phyloP scores from a whole-genome alignment of 2,888 invertebrate genomes.

The Tenodera sinensis region DNA sequence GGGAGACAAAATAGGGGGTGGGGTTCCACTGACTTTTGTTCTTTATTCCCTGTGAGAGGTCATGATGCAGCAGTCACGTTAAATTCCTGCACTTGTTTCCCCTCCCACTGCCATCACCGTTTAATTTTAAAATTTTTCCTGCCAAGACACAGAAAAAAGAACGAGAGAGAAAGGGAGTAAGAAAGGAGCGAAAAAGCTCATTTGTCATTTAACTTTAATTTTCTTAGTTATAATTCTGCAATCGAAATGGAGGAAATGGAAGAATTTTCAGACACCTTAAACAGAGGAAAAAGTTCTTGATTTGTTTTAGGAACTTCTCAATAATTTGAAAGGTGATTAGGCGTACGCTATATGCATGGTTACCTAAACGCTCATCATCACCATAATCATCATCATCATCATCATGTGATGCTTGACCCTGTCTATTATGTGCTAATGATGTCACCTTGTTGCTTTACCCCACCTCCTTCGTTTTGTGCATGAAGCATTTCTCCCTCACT shows the following conservation, averaged over 20 bases:
- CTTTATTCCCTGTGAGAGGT: neutral
- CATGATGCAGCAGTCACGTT: neutral
- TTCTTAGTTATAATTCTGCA: constrained; percentile 27
- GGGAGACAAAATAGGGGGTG: neutral
- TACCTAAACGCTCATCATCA: too few relatives aligned
- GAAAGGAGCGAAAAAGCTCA: neutral
- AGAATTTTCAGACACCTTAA: constrained; percentile 18
- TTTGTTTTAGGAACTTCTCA: neutral
- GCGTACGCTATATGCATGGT: neutral
- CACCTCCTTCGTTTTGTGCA: too few relatives aligned
- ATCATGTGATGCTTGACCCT: too few relatives aligned
- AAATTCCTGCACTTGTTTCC: neutral
- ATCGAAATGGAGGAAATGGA: constrained; percentile 25
- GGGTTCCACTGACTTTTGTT: neutral
- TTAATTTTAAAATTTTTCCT: constrained; percentile 26
- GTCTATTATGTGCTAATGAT: too few relatives aligned
- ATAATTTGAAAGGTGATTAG: neutral
- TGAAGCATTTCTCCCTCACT: too few relatives aligned
- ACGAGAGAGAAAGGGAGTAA: neutral
- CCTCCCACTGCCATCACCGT: constrained; percentile 6
- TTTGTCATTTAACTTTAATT: constrained; percentile 31
- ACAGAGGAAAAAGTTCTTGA: neutral
- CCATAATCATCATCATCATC: neutral
- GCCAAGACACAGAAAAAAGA: neutral
- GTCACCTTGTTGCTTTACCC: too few relatives aligned